These are phyloP conservation scores for Taenaris catops DNA, from an alignment of 2,888 invertebrate genomes.

Conservation along the genomic window DNA sequence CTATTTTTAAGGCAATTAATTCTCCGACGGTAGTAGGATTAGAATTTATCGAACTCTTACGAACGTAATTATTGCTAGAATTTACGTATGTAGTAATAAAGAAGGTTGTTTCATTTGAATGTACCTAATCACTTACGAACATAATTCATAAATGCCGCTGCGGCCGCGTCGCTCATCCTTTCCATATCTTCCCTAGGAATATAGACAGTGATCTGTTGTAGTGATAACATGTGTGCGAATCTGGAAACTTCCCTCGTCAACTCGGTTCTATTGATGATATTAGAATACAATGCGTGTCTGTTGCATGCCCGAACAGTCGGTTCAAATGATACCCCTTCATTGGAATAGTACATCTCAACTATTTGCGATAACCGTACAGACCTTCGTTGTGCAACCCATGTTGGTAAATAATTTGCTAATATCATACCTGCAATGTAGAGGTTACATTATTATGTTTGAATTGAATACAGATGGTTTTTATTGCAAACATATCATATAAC, in stretches of 20 bases:
- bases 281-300: slow-evolving; percentile 63
- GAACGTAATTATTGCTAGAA: too few relatives aligned
- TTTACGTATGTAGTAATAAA: too few relatives aligned
- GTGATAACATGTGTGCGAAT: slow-evolving; percentile 59
- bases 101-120: too few relatives aligned
- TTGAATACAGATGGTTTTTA: too few relatives aligned
- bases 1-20: too few relatives aligned
- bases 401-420: slow-evolving; percentile 66
- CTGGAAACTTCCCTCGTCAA: slow-evolving; percentile 58
- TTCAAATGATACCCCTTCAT: slow-evolving; percentile 79
- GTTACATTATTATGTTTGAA: too few relatives aligned
- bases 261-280: slow-evolving; percentile 50
- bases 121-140: slow-evolving; percentile 55
- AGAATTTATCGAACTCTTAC: too few relatives aligned
- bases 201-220: slow-evolving; percentile 61
- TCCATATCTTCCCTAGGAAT: slow-evolving; percentile 64
- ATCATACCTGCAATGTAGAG: slow-evolving; percentile 68
- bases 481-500: too few relatives aligned
- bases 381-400: slow-evolving; percentile 71
- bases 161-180: slow-evolving; percentile 61
- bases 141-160: slow-evolving; percentile 68
- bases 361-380: slow-evolving; percentile 81
- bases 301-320: slow-evolving; percentile 79
- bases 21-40: too few relatives aligned
- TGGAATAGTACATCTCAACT: slow-evolving; percentile 84